A percentile compares a stretch with the other conserved stretches of the same genome.
Conservation (phyloP, 2,888 invertebrate species). For the Cephus sareptanus region DNA sequence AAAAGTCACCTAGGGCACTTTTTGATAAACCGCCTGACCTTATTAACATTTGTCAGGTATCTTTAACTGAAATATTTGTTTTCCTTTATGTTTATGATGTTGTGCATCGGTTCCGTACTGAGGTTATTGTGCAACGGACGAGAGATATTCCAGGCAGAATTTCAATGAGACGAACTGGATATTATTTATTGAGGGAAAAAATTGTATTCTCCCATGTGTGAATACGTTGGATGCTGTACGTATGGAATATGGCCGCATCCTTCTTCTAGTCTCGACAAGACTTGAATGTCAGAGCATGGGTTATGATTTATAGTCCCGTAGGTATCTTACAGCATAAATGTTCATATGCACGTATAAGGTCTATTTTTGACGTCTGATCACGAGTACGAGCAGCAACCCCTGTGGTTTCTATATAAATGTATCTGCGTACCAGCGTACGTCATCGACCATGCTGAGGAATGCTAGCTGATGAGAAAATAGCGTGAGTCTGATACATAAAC, state of each 20-base stretch:
- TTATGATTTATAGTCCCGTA: slow-evolving; percentile 1
- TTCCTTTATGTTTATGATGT: not conserved
- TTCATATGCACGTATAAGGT: not conserved
- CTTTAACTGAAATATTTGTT: too few relatives aligned
- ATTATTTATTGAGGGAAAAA: not conserved
- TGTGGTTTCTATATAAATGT: not conserved
- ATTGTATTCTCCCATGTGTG: not conserved
- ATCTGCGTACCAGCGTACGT: not conserved
- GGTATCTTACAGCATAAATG: not conserved
- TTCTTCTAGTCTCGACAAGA: not conserved
- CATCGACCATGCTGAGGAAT: not conserved
- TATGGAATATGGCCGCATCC: not conserved
- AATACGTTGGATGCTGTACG: not conserved
- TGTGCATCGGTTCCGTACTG: not conserved
- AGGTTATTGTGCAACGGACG: not conserved
- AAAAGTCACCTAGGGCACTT: too few relatives aligned
- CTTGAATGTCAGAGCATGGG: slow-evolving; percentile 1
- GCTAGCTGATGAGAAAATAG: not conserved
- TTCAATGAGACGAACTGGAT: not conserved
- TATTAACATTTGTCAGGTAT: not conserved
- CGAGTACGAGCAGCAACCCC: slow-evolving; percentile 1
- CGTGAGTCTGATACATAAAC: not conserved
- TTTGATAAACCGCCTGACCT: not conserved
- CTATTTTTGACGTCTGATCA: slow-evolving; percentile 1
- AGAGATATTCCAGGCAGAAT: not conserved